Percentiles rank a stretch among this genome's conserved stretches.
Evolutionary conservation across 2,113 vertebrate genomes (phyloP).

Genomic region (Microtus montanus): DNA sequence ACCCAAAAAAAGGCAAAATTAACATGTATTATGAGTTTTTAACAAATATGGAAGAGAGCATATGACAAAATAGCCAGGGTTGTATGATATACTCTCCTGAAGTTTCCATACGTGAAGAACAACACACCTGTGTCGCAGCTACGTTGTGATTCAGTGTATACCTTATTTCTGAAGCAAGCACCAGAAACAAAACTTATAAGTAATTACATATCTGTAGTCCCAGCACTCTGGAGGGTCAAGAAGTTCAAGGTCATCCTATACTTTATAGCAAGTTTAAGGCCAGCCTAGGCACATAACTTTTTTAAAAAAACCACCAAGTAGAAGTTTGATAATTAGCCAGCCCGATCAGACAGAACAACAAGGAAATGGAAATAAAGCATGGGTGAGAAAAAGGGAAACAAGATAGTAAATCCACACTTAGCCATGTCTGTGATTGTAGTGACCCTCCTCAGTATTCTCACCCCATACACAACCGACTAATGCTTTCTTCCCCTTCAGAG

Average conservation of each 20-base stretch:
- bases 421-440: neutral
- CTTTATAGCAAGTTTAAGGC: neutral
- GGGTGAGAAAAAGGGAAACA: neutral
- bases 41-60: too few species aligned
- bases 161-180: neutral
- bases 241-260: neutral
- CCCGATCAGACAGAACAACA: slow-evolving; percentile 15
- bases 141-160: neutral
- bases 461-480: neutral
- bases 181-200: neutral
- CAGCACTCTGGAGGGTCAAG: neutral
- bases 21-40: neutral
- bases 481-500: neutral
- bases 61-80: too few species aligned
- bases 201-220: too few species aligned
- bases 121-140: neutral
- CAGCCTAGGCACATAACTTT: neutral
- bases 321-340: neutral
- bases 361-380: neutral
- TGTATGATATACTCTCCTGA: neutral
- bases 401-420: too few species aligned
- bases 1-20: neutral
- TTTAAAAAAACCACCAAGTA: neutral
- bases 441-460: neutral
- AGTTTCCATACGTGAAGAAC: neutral